These are phyloP conservation scores for Chloroceryle inda DNA, from an alignment of 2,797 vertebrate genomes.

Conservation along the genomic window DNA sequence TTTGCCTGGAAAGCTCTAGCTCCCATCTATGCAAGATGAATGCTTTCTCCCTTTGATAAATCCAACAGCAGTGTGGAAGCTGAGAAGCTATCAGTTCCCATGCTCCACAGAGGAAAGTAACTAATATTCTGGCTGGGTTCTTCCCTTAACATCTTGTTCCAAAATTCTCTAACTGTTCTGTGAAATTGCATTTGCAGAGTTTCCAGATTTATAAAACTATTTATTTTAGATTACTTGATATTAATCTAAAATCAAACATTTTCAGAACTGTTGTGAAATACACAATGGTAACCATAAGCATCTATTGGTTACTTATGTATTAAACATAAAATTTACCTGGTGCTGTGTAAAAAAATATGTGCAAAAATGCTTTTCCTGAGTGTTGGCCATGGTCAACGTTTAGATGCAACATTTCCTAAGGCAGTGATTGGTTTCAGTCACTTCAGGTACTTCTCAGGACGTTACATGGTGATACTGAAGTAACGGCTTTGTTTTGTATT, in stretches of 20 bases:
- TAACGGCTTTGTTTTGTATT: slow-evolving; percentile 34
- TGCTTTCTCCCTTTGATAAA: not conserved
- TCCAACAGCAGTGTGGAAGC: not conserved
- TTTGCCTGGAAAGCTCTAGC: not conserved
- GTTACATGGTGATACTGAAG: not conserved
- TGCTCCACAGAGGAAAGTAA: not conserved
- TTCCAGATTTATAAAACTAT: not conserved
- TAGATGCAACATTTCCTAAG: slow-evolving; percentile 10
- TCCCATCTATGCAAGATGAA: no score
- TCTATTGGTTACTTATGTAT: not conserved
- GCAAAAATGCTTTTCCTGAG: not conserved
- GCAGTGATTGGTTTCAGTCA: slow-evolving; percentile 30
- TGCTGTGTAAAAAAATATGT: not conserved
- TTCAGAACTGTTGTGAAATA: not conserved
- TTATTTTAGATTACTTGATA: not conserved
- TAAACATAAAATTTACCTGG: not conserved
- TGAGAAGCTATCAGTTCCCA: not conserved
- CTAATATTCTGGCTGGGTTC: not conserved
- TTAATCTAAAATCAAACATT: not conserved
- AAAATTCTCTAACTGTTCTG: not conserved
- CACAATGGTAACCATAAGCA: not conserved
- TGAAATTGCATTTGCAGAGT: not conserved
- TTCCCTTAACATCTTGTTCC: not conserved
- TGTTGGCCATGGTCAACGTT: not conserved
- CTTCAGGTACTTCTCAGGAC: slow-evolving; percentile 14